A percentile compares a stretch with the other conserved stretches of the same genome.
These are phyloP conservation scores for Lophius piscatorius DNA, from an alignment of 2,113 vertebrate genomes.

Conservation along the genomic window DNA sequence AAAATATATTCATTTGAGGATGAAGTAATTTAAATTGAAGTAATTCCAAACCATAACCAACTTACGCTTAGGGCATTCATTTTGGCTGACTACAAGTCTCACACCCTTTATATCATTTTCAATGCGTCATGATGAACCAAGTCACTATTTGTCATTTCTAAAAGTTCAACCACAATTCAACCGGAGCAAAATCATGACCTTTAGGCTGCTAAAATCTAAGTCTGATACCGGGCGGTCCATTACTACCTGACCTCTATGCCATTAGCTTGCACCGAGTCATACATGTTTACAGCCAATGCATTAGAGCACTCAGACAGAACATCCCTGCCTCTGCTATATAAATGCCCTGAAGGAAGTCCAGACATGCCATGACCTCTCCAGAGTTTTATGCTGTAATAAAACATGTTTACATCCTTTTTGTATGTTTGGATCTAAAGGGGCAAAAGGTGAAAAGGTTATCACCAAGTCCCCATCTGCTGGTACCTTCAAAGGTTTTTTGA, in stretches of 20 bases:
- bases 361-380: constrained; percentile 64
- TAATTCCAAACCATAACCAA: no score
- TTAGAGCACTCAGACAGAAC: constrained; percentile 69
- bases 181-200: constrained; percentile 13
- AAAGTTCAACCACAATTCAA: constrained; percentile 10
- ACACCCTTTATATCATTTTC: neutral
- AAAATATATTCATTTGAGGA: no score
- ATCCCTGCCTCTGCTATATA: constrained; percentile 66
- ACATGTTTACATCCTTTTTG: constrained; percentile 79
- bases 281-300: constrained; percentile 64
- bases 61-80: no score
- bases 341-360: constrained; percentile 68
- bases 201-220: constrained; percentile 31
- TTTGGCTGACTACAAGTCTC: no score
- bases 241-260: constrained; percentile 51
- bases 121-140: no score
- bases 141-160: neutral
- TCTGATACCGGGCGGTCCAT: constrained; percentile 57
- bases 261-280: constrained; percentile 73
- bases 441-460: constrained; percentile 80
- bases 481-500: constrained; percentile 57
- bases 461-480: constrained; percentile 48
- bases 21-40: no score
- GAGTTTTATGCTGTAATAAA: constrained; percentile 81
- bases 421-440: constrained; percentile 56